These are phyloP conservation scores for Spodoptera littoralis DNA, from an alignment of 2,888 invertebrate species.

Conservation along the genomic window DNA sequence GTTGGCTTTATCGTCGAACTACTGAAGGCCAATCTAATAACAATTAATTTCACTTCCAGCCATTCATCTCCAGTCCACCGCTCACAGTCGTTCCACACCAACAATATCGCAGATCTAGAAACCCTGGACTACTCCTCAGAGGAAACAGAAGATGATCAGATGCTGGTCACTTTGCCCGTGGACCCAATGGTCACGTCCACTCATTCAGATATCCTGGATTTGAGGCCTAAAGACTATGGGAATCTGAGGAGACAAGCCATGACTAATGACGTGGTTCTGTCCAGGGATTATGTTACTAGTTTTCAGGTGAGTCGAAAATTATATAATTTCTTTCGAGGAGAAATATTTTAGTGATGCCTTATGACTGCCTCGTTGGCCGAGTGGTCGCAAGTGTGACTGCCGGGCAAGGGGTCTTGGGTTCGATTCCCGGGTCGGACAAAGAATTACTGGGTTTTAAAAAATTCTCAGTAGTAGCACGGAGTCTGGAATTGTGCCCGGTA, in stretches of 20 bases:
- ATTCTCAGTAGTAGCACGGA: too few relatives aligned
- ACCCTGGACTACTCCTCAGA: slow-evolving; percentile 82
- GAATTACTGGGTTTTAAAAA: too few relatives aligned
- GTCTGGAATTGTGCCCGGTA: too few relatives aligned
- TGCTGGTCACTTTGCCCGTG: slow-evolving; percentile 67
- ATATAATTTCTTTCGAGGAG: too few relatives aligned
- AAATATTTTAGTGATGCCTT: too few relatives aligned
- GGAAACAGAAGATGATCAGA: slow-evolving; percentile 77
- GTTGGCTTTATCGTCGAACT: too few relatives aligned
- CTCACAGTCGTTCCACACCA: slow-evolving; percentile 86
- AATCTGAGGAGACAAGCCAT: slow-evolving; percentile 68
- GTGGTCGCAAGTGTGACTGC: too few relatives aligned
- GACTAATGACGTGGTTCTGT: slow-evolving; percentile 74
- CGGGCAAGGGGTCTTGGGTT: too few relatives aligned
- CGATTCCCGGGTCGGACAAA: too few relatives aligned
- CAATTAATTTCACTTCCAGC: slow-evolving; percentile 63
- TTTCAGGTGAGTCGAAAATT: slow-evolving; percentile 72
- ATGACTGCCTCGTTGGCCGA: too few relatives aligned
- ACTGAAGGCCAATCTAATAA: background rate
- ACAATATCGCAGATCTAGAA: slow-evolving; percentile 77
- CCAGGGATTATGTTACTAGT: slow-evolving; percentile 75
- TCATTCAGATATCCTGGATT: slow-evolving; percentile 79
- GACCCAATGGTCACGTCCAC: slow-evolving; percentile 83
- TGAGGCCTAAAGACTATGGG: slow-evolving; percentile 68
- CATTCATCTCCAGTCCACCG: slow-evolving; percentile 87